Evolutionary conservation across 2,113 vertebrate species (phyloP).

Genomic region (Ascaphus truei): DNA sequence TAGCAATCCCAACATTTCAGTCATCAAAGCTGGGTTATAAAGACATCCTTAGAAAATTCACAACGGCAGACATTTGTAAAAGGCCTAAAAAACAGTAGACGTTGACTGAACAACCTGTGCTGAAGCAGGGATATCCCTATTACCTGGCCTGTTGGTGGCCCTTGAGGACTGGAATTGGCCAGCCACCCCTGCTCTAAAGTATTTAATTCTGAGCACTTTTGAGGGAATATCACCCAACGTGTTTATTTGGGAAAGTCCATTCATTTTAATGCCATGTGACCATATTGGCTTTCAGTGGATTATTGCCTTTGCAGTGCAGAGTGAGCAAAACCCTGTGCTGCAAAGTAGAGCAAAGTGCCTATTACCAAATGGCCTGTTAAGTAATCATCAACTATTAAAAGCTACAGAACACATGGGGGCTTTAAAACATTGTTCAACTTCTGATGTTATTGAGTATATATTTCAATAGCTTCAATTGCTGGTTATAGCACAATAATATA

Average conservation of each 20-base stretch:
- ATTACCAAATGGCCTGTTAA: background rate
- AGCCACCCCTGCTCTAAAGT: too few species aligned
- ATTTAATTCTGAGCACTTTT: too few species aligned
- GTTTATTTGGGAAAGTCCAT: background rate
- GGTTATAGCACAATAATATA: background rate
- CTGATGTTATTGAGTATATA: slow-evolving; percentile 9
- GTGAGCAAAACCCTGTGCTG: background rate
- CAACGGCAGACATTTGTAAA: too few species aligned
- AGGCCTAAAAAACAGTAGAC: too few species aligned
- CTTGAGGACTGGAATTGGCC: too few species aligned
- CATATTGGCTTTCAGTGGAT: background rate
- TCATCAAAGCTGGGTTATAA: too few species aligned
- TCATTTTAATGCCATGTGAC: background rate
- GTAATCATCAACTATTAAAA: background rate
- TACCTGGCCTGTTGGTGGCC: too few species aligned
- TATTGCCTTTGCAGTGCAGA: background rate
- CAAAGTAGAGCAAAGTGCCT: background rate
- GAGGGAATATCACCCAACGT: too few species aligned
- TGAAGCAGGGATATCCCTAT: too few species aligned
- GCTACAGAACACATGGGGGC: background rate
- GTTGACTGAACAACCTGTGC: too few species aligned
- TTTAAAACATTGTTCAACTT: background rate
- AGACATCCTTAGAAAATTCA: too few species aligned
- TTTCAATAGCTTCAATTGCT: background rate
- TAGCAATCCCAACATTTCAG: too few species aligned